Conservation (phyloP, 1,140 invertebrate genomes). For the Ruditapes philippinarum region DNA sequence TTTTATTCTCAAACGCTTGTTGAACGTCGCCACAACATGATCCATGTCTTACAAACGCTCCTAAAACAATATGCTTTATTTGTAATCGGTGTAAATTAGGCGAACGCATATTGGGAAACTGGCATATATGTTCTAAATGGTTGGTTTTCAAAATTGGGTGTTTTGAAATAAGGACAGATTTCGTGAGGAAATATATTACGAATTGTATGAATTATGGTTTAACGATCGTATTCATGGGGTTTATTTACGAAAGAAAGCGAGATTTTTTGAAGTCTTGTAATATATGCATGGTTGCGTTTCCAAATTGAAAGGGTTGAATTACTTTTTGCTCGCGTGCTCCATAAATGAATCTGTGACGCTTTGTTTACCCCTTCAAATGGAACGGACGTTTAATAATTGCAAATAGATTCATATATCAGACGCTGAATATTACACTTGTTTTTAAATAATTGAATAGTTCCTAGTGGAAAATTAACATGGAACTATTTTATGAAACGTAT, state of each 20-base stretch:
- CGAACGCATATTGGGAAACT: constrained; percentile 51
- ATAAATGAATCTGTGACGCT: constrained; percentile 8
- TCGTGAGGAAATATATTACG: constrained; percentile 20
- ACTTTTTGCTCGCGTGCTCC: constrained; percentile 20
- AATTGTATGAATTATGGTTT: constrained; percentile 30
- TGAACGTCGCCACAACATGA: constrained; percentile 46
- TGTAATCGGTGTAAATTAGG: constrained; percentile 63
- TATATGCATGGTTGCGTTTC: constrained; percentile 48
- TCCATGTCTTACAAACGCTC: constrained; percentile 57
- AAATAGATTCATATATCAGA: constrained; percentile 31
- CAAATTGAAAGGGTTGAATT: constrained; percentile 56
- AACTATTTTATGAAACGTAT: background rate
- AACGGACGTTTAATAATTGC: constrained; percentile 25
- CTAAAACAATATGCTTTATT: constrained; percentile 63
- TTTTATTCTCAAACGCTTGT: constrained; percentile 34
- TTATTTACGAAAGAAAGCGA: constrained; percentile 31
- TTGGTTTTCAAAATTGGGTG: constrained; percentile 61
- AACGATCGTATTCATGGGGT: constrained; percentile 8
- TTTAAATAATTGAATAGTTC: constrained; percentile 35
- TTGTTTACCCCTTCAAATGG: background rate
- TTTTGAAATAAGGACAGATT: constrained; percentile 36
- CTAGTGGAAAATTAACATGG: background rate
- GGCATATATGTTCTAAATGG: constrained; percentile 56
- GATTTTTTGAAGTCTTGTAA: background rate
- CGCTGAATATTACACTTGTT: background rate